Conservation (phyloP, 2,888 invertebrate genomes). For the Neoitamus cyanurus region DNA sequence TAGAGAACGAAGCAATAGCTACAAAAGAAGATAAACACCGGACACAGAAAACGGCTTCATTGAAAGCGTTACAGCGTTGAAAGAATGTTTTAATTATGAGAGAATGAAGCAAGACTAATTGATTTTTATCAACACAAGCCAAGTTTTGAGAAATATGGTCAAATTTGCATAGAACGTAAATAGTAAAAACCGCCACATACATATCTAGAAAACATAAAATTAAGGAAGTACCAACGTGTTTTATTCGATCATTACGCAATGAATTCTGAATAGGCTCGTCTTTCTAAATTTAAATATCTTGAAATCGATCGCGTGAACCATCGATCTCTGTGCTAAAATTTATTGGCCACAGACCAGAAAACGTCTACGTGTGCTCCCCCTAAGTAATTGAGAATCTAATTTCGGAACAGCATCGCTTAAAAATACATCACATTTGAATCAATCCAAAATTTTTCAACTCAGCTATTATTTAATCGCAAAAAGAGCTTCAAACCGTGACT, state of each 20-base stretch:
- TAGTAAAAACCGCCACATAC: neutral
- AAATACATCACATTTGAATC: slow-evolving; percentile 3
- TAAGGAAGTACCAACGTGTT: neutral
- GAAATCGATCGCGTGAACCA: slow-evolving; percentile 32
- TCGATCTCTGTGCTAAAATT: slow-evolving; percentile 42
- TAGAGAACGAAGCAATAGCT: neutral
- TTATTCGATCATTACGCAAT: slow-evolving; percentile 14
- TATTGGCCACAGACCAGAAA: slow-evolving; percentile 15
- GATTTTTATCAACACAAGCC: too few species aligned
- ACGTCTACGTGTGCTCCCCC: neutral
- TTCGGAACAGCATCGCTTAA: neutral
- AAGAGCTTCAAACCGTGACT: neutral
- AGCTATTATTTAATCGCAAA: neutral
- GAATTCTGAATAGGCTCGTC: slow-evolving; percentile 2
- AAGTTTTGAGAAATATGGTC: too few species aligned
- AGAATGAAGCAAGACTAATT: neutral
- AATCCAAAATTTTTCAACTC: neutral
- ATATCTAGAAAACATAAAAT: neutral
- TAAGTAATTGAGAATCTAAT: slow-evolving; percentile 19
- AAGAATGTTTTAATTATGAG: neutral
- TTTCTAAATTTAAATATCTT: slow-evolving; percentile 14
- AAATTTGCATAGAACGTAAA: neutral
- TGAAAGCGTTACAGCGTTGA: too few species aligned
- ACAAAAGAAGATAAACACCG: neutral
- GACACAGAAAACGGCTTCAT: neutral